Base-by-base conservation (phyloP, 2,888 invertebrate species). In the Amblyjoppa proteus region DNA sequence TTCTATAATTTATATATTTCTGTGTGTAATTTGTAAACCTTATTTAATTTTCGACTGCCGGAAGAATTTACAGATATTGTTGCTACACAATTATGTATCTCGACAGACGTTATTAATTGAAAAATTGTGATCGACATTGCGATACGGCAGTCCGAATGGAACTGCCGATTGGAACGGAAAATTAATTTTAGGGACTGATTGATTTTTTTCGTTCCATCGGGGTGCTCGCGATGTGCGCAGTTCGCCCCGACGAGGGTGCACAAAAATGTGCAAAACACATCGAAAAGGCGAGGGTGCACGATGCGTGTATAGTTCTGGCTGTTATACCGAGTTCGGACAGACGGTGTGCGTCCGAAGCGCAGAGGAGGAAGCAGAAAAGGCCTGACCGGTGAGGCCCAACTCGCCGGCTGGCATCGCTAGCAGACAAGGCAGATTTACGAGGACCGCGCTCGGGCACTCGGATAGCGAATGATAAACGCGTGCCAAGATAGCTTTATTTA, bases 401-500 rank as follows among this genome's bases (percentile, higher is more conserved):
- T 69, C n/a, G 51, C 69, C 73, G 90, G 88, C 88, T 88, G 83
- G 84, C 87, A 89, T 87, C 88, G 88, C 87, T 89, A 89, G 91
- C 90, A 90, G 90, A 90, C 94, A 94, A 90, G 90, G 90, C 94
- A 94, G 94, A 95, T 95, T 95, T 95, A 95, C 95, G 95, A 95
- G 94, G 94, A 94, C 94, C 94, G 94, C 94, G 93, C 94, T 58
- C 58, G 58, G 58, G 94, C 94, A 95, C 94, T 94, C 94, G 94
- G 94, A 95, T 95, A 95, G 94, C 94, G 93, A 94, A 95, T 95
- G 95, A 95, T 95, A 95, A 95, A 95, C 95, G 95, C 94, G 94
- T 93, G 94, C 94, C 94, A 94, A 95, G 95, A 95, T 95, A 95
- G 95, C 95, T 95, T 95, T 95, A 95, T 95, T 95, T 95, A 95